Conservation (phyloP, 1,140 invertebrate genomes). For the Pseudomyrmex gracilis region DNA sequence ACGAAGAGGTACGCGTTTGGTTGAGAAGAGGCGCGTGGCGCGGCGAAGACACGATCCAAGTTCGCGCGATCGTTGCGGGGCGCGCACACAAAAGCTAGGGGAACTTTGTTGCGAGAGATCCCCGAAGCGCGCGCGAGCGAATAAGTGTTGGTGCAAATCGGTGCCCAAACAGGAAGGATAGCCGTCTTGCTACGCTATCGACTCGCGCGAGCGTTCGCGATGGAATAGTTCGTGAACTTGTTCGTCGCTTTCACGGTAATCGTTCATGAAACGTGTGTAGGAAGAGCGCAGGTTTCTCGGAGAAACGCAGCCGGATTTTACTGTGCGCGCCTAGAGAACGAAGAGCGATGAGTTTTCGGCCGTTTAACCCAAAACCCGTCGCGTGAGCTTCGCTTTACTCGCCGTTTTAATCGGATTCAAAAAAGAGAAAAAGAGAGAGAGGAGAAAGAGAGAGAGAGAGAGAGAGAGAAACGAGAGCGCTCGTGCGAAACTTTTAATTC, state of each 20-base stretch:
- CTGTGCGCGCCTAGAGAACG: background rate
- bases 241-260: constrained; percentile 36
- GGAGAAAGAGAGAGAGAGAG: too few species aligned
- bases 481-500: constrained; percentile 45
- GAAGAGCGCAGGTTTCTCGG: too few species aligned
- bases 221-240: constrained; percentile 47
- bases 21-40: constrained; percentile 7
- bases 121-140: background rate
- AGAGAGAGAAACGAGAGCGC: background rate
- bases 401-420: constrained; percentile 49
- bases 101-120: constrained; percentile 55
- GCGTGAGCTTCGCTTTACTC: constrained; percentile 58
- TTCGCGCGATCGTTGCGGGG: constrained; percentile 37
- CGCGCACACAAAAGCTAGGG: constrained; percentile 25
- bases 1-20: background rate
- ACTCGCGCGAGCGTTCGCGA: constrained; percentile 18
- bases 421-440: background rate
- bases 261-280: background rate
- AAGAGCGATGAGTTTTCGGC: constrained; percentile 51
- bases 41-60: constrained; percentile 50
- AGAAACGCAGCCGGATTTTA: too few species aligned
- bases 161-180: constrained; percentile 23
- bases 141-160: constrained; percentile 48
- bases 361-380: constrained; percentile 43
- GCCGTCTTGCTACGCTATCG: constrained; percentile 9